A percentile compares a stretch with the other conserved stretches of the same genome.
Evolutionary conservation across 2,797 vertebrate genomes (phyloP).

Genomic region (Tapera naevia): DNA sequence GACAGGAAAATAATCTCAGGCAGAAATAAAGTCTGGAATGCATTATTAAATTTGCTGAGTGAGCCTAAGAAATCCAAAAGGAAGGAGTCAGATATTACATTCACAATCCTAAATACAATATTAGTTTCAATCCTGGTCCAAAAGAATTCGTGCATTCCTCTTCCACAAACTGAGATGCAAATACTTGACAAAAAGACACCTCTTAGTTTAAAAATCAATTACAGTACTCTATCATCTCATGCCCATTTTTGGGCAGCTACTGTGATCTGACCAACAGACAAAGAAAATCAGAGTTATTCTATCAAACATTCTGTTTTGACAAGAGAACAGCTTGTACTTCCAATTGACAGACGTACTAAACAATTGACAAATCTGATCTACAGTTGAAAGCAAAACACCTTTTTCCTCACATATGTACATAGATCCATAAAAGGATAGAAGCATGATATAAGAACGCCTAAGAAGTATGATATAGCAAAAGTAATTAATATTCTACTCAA

Average conservation of each 20-base stretch:
- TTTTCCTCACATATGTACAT: not conserved
- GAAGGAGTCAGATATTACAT: not conserved
- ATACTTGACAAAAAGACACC: not conserved
- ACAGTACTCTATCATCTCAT: not conserved
- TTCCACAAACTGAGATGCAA: not conserved
- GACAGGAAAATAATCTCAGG: not conserved
- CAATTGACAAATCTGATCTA: not conserved
- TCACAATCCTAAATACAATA: not conserved
- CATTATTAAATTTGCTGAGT: not conserved
- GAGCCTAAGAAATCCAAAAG: not conserved
- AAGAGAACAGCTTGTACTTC: not conserved
- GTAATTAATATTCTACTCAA: not conserved
- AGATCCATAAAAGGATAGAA: not conserved
- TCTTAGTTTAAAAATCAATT: not conserved
- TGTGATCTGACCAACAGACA: not conserved
- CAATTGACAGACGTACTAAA: not conserved
- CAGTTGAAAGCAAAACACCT: not conserved
- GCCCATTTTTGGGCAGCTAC: not conserved
- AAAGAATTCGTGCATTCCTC: not conserved
- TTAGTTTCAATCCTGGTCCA: not conserved
- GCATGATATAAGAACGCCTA: fast-evolving
- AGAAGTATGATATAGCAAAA: not conserved
- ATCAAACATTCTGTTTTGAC: not conserved
- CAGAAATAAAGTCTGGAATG: not conserved
- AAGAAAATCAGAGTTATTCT: not conserved